Base-by-base conservation (phyloP, 2,113 vertebrate species). In the Climacteris rufus region DNA sequence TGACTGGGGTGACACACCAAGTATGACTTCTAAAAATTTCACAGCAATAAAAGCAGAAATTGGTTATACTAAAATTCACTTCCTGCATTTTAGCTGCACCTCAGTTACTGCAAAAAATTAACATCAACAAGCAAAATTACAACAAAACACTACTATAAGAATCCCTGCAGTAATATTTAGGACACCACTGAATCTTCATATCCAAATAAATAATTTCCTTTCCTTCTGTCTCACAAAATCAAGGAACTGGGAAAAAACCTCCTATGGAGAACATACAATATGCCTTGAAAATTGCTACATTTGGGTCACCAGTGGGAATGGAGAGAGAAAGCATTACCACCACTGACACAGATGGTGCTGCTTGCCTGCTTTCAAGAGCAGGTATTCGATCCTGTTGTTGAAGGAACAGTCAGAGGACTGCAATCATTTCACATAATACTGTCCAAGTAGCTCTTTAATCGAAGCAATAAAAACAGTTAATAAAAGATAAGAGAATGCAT, bases 191-290 rank as follows among this genome's bases (percentile, higher is more conserved):
- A 83, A 57, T 72, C 37, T 82, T 53, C 10, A 30, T 33, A 59
- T 52, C 8, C 15, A 90, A 83, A 66, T 0, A 68, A 52, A 59
- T 47, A 9, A n/a, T 28, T 86, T 90, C 22, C 12, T 60, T 78
- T 6, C 3, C 11, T 71, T 82, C 45, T 53, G 11, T 33, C 8
- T 56, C 69, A 79, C 7, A 54, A 90, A 91, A n/a, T 9, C 35
- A 44, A 65, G 65, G 79, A 56, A 3, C 0, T 0, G 0, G 61
- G 7, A 68, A 83, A 40, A 74, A 10, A 0, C 0, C 4, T 65
- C 2, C 1, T 5, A 31, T 47, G 63, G 8, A 10, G 82, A 56
- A 5, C 19, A 60, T 20, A 4, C 2, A 53, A n/a, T 65, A 11
- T 10, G 5, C 40, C 10, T 63, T 74, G 42, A 76, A 85, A 50